Evolutionary conservation across 2,113 vertebrate species (phyloP).

Genomic region (Nesoenas mayeri): DNA sequence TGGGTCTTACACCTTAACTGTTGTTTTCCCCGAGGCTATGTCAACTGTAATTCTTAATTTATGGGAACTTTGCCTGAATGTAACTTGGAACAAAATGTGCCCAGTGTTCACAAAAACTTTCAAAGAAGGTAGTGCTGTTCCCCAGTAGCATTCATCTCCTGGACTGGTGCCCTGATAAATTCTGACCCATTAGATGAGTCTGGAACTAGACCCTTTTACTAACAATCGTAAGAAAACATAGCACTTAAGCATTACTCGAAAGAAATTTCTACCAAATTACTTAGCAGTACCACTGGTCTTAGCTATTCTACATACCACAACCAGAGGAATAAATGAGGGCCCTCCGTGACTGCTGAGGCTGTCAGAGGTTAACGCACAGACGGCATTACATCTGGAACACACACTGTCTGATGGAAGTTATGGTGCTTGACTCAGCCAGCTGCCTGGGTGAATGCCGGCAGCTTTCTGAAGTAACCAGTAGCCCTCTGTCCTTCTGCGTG

Average conservation of each 20-base stretch:
- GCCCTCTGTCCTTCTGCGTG: not conserved
- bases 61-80: slow-evolving; percentile 80
- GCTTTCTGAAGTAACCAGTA: not conserved
- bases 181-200: slow-evolving; percentile 74
- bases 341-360: not conserved
- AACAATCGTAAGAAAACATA: not conserved
- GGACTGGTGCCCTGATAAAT: slow-evolving; percentile 72
- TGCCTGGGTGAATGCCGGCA: not conserved
- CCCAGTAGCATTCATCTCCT: slow-evolving; percentile 72
- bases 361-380: not conserved
- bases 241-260: not conserved
- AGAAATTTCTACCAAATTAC: not conserved
- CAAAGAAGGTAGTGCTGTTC: slow-evolving; percentile 75
- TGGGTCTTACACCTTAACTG: not conserved
- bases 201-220: not conserved
- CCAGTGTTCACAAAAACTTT: slow-evolving; percentile 77
- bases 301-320: not conserved
- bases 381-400: not conserved
- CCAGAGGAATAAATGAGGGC: not conserved
- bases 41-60: not conserved
- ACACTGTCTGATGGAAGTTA: not conserved
- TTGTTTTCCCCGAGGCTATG: not conserved
- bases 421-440: not conserved
- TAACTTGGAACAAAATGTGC: slow-evolving; percentile 78
- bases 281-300: not conserved